These are phyloP conservation scores for Dynastes tityus DNA, from an alignment of 2,888 invertebrate species.

Conservation along the genomic window DNA sequence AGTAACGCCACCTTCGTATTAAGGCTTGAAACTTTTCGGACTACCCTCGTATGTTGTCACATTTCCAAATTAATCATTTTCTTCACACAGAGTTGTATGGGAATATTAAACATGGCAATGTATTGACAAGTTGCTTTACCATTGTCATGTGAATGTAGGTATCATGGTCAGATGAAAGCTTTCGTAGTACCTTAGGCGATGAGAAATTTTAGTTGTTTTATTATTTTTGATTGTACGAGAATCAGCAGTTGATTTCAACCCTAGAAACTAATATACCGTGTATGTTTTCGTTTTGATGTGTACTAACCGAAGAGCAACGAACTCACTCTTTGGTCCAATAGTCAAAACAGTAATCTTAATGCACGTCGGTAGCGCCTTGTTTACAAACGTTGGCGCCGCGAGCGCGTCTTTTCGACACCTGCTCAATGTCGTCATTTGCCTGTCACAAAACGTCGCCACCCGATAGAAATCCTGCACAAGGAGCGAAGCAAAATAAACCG, in stretches of 20 bases:
- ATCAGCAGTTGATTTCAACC: not conserved
- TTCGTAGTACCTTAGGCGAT: not conserved
- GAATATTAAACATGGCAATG: no score
- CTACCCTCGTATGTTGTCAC: not conserved
- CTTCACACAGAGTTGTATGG: no score
- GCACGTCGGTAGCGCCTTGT: constrained; percentile 55
- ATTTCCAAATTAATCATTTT: not conserved
- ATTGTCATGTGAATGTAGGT: not conserved
- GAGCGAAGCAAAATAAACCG: constrained; percentile 41
- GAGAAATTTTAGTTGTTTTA: not conserved
- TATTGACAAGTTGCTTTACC: no score
- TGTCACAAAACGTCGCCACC: constrained; percentile 54
- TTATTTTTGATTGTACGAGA: not conserved
- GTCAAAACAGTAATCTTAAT: constrained; percentile 58
- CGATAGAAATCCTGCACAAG: constrained; percentile 45
- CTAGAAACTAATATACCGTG: constrained; percentile 25
- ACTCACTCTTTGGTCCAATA: constrained; percentile 52
- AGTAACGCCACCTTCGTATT: no score
- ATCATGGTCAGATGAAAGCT: not conserved
- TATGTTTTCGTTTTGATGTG: constrained; percentile 30
- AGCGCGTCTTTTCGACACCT: constrained; percentile 61
- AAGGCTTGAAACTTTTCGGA: no score
- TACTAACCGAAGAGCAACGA: constrained; percentile 54
- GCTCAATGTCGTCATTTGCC: constrained; percentile 57
- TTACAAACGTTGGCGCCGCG: constrained; percentile 59